Conservation (phyloP, 2,888 invertebrate species). For the Lordiphosa andalusiaca region DNA sequence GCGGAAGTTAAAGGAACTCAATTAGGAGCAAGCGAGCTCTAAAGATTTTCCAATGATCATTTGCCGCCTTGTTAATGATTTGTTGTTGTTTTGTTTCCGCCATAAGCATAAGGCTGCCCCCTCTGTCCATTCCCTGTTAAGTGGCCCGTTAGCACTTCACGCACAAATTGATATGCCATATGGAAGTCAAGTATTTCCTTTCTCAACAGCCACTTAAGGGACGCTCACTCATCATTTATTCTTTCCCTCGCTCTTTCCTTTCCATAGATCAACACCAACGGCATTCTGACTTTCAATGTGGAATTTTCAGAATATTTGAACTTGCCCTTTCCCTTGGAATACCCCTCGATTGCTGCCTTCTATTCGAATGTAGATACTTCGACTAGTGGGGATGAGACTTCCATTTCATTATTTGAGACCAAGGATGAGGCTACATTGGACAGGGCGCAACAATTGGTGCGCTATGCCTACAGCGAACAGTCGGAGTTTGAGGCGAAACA, state of each 20-base stretch:
- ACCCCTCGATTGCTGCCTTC: slow-evolving; percentile 93
- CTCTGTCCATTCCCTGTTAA: slow-evolving; percentile 37
- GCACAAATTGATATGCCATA: slow-evolving; percentile 49
- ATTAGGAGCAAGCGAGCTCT: slow-evolving; percentile 46
- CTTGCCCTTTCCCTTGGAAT: slow-evolving; percentile 92
- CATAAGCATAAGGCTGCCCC: slow-evolving; percentile 37
- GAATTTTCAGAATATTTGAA: slow-evolving; percentile 93
- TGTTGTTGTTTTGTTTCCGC: slow-evolving; percentile 74
- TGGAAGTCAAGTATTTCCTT: slow-evolving; percentile 45
- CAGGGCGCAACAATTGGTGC: slow-evolving; percentile 87
- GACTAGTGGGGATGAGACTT: slow-evolving; percentile 82
- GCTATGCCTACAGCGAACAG: slow-evolving; percentile 87
- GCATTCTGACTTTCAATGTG: slow-evolving; percentile 93
- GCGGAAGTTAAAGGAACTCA: slow-evolving; percentile 30
- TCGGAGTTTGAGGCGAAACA: slow-evolving; percentile 87
- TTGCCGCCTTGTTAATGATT: slow-evolving; percentile 55
- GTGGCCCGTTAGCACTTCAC: slow-evolving; percentile 64
- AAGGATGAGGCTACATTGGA: slow-evolving; percentile 83
- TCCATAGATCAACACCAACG: slow-evolving; percentile 93
- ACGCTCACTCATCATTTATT: slow-evolving; percentile 1
- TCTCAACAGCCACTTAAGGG: neutral
- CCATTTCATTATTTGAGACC: slow-evolving; percentile 87
- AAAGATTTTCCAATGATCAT: slow-evolving; percentile 48
- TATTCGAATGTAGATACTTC: slow-evolving; percentile 95
- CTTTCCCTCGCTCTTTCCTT: neutral